A percentile compares a stretch with the other conserved stretches of the same genome.
Evolutionary conservation across 2,797 vertebrate genomes (phyloP).

Genomic region (Sebastes itinus): DNA sequence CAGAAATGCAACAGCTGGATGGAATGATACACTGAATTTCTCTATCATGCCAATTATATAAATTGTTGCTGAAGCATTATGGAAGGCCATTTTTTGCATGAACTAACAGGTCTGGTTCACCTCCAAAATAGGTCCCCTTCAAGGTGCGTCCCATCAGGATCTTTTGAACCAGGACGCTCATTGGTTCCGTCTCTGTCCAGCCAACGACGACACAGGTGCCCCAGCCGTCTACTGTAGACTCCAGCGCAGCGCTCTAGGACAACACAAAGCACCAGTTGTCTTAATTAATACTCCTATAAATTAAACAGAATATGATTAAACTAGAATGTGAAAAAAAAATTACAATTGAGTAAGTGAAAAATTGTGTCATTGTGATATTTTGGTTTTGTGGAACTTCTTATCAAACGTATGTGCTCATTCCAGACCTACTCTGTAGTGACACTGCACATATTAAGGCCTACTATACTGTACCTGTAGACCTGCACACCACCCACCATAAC

Average conservation of each 20-base stretch:
- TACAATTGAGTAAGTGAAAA: neutral
- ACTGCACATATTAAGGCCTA: neutral
- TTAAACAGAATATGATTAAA: neutral
- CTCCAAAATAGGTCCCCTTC: constrained; percentile 93
- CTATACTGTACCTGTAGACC: neutral
- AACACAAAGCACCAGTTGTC: neutral
- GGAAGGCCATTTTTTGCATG: neutral
- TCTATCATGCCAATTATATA: neutral
- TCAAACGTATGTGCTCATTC: neutral
- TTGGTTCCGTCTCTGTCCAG: constrained; percentile 85
- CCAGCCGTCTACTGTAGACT: constrained; percentile 88
- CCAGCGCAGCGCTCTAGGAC: constrained; percentile 86
- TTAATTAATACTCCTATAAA: neutral
- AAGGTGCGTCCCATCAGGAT: constrained; percentile 89
- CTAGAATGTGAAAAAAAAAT: neutral
- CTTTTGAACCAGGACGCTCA: constrained; percentile 85
- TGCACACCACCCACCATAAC: constrained; percentile 82
- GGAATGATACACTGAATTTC: neutral
- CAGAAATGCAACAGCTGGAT: neutral
- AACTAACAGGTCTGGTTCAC: constrained; percentile 64
- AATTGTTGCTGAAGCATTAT: neutral
- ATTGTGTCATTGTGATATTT: neutral
- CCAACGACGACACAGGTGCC: constrained; percentile 90
- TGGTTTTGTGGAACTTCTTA: neutral
- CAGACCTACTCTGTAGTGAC: neutral